A percentile compares a stretch with the other conserved stretches of the same genome.
These are phyloP conservation scores for Caenorhabditis angaria DNA, from an alignment of 2,888 invertebrate genomes.

Conservation along the genomic window DNA sequence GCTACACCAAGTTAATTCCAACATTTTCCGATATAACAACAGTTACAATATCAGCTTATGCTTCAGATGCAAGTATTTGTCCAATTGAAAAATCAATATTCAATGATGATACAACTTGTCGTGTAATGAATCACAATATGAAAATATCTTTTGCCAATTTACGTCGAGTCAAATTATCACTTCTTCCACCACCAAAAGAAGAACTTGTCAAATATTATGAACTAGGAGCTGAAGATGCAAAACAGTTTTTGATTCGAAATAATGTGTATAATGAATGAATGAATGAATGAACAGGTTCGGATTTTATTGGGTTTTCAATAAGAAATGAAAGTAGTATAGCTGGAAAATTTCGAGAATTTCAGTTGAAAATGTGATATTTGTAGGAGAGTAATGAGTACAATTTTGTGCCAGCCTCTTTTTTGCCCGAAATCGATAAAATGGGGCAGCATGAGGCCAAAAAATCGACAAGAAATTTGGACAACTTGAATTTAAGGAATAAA, in stretches of 20 bases:
- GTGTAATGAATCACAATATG: conserved; percentile 65
- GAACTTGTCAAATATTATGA: conserved; percentile 72
- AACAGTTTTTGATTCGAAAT: conserved; percentile 22
- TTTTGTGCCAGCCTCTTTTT: no score
- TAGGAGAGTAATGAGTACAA: no score
- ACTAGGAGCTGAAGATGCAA: conserved; percentile 72
- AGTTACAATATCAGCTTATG: conserved; percentile 93
- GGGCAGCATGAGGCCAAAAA: no score
- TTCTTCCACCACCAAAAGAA: conserved; percentile 72
- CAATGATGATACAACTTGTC: conserved; percentile 66
- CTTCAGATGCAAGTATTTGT: conserved; percentile 75
- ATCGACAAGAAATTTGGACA: no score
- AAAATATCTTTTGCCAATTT: conserved; percentile 73
- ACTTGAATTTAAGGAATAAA: neutral
- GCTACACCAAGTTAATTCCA: conserved; percentile 92
- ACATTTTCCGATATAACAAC: conserved; percentile 87
- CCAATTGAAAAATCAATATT: conserved; percentile 55
- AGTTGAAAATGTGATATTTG: no score
- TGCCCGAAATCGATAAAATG: no score
- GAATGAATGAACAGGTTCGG: neutral
- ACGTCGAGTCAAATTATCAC: conserved; percentile 70
- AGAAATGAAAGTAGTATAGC: no score
- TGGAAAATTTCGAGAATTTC: no score
- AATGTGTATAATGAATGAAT: conserved; percentile 14
- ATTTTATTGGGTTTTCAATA: neutral